Percentiles rank a stretch among this genome's conserved stretches.
Conservation (phyloP, 2,888 invertebrate species). For the Folsomia manolachei region DNA sequence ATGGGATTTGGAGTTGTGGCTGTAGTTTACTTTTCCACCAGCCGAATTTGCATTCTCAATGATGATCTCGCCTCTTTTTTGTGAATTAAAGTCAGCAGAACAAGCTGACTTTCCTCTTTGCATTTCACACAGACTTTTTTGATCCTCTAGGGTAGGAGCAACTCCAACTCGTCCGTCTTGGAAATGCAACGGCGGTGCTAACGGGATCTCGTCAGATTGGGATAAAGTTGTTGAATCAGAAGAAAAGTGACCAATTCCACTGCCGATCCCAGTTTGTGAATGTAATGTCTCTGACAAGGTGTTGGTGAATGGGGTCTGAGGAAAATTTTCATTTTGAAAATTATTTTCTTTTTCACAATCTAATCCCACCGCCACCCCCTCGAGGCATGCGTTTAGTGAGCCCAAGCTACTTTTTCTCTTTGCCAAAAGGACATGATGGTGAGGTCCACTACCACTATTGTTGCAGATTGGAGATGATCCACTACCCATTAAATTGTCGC, state of each 20-base stretch:
- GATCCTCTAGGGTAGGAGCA: neutral
- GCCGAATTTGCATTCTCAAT: neutral
- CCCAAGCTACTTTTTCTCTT: conserved; percentile 11
- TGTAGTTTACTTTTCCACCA: neutral
- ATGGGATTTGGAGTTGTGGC: neutral
- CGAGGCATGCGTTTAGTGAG: neutral
- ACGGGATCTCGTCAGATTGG: conserved; percentile 41
- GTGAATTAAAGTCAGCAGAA: neutral
- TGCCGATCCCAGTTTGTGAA: neutral
- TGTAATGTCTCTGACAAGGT: conserved; percentile 19
- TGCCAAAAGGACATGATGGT: neutral
- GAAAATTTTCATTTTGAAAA: conserved; percentile 4
- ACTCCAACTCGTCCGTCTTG: conserved; percentile 37
- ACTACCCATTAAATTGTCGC: neutral
- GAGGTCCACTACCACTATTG: neutral
- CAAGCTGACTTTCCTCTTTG: neutral
- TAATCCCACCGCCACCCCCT: neutral
- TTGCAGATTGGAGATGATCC: neutral
- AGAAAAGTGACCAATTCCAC: neutral
- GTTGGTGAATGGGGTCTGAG: conserved; percentile 7
- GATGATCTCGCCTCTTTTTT: neutral
- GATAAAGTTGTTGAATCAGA: conserved; percentile 23
- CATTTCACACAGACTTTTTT: neutral
- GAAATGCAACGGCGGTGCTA: conserved; percentile 50
- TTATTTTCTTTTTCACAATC: neutral